phyloP scores from a whole-genome alignment of 2,888 invertebrate species.

The Prosapia bicincta region DNA sequence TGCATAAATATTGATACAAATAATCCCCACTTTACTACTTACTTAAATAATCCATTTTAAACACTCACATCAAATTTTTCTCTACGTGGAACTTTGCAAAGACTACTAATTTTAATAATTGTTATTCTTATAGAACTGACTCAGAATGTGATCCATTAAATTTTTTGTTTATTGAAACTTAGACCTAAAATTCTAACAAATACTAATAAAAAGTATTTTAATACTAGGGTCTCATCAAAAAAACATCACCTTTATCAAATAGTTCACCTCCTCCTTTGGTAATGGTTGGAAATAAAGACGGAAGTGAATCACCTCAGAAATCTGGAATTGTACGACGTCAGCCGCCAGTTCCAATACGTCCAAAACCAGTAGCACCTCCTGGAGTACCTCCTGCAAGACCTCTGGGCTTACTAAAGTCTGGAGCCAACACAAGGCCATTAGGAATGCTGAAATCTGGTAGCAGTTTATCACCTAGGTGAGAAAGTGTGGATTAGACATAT shows the following conservation, averaged over 20 bases:
- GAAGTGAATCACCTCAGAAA: neutral
- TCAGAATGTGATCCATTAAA: too few relatives aligned
- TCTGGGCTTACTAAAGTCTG: slow-evolving; percentile 8
- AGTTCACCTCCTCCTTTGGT: neutral
- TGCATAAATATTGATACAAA: too few relatives aligned
- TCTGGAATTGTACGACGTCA: neutral
- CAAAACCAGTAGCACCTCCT: neutral
- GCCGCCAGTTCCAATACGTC: neutral
- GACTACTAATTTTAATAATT: too few relatives aligned
- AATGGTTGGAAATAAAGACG: neutral
- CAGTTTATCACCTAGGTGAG: neutral
- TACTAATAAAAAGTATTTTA: too few relatives aligned
- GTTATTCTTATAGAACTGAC: too few relatives aligned
- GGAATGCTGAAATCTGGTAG: neutral
- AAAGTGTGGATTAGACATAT: too few relatives aligned
- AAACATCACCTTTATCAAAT: slow-evolving; percentile 16
- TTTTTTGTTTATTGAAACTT: too few relatives aligned
- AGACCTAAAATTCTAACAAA: too few relatives aligned
- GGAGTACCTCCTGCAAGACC: neutral
- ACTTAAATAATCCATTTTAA: too few relatives aligned
- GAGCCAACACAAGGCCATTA: neutral
- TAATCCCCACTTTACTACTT: too few relatives aligned
- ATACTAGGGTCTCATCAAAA: slow-evolving; percentile 21
- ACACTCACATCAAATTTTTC: too few relatives aligned
- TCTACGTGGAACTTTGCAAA: too few relatives aligned